Percentiles rank a stretch among this genome's conserved stretches.
phyloP scores from a whole-genome alignment of 2,888 invertebrate species.

The Oxystoma pomonae region DNA sequence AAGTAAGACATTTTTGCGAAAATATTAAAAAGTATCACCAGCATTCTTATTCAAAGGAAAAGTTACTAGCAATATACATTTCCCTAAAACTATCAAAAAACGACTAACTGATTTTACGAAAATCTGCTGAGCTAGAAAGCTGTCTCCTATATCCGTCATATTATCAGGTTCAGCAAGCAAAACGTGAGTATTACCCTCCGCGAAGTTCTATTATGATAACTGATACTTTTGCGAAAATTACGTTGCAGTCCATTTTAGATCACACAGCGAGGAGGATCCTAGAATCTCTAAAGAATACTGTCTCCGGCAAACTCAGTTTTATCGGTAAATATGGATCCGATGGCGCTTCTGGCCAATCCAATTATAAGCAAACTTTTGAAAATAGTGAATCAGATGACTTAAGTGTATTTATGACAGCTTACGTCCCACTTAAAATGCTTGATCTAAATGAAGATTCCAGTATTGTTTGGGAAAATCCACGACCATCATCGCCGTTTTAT shows the following conservation, averaged over 20 bases:
- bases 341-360: conserved; percentile 1
- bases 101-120: conserved; percentile 8
- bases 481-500: too few relatives aligned
- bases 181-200: conserved; percentile 9
- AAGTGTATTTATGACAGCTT: too few relatives aligned
- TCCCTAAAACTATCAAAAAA: conserved; percentile 9
- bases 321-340: conserved; percentile 3
- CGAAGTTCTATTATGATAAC: conserved; percentile 8
- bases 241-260: conserved; percentile 8
- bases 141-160: conserved; percentile 7
- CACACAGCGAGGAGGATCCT: conserved; percentile 6
- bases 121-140: conserved; percentile 8
- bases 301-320: conserved; percentile 6
- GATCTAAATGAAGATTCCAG: too few relatives aligned
- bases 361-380: too few relatives aligned
- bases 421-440: too few relatives aligned
- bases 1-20: conserved; percentile 10
- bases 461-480: too few relatives aligned
- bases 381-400: too few relatives aligned
- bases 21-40: conserved; percentile 7
- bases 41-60: conserved; percentile 9
- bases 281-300: conserved; percentile 7
- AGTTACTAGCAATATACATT: conserved; percentile 7
- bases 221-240: conserved; percentile 8
- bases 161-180: conserved; percentile 7